phyloP scores from a whole-genome alignment of 2,797 vertebrate species.

The Acanthis flammea region DNA sequence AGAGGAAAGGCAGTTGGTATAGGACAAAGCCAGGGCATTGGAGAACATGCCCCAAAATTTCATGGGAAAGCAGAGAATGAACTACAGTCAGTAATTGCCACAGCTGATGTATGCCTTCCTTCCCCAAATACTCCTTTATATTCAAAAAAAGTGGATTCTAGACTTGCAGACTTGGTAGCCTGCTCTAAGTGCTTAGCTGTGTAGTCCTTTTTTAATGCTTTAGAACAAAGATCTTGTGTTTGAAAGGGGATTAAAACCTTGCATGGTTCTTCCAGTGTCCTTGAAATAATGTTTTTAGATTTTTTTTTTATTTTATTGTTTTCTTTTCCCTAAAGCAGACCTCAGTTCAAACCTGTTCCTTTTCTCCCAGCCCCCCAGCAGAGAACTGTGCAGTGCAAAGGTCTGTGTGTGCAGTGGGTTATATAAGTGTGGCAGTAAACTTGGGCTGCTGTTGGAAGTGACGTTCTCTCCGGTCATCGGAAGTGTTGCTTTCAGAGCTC shows the following conservation, averaged over 20 bases:
- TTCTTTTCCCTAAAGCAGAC: neutral
- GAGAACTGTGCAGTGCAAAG: neutral
- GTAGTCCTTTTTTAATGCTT: neutral
- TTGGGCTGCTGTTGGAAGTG: neutral
- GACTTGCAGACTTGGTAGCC: neutral
- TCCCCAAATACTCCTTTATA: neutral
- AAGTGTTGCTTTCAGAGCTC: neutral
- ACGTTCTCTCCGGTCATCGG: fast-evolving
- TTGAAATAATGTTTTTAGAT: neutral
- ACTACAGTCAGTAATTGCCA: neutral
- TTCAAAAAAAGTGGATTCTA: neutral
- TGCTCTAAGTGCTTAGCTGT: neutral
- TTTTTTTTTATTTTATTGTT: no score
- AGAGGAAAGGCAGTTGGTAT: neutral
- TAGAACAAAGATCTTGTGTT: neutral
- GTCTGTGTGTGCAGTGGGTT: neutral
- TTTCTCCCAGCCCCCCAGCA: neutral
- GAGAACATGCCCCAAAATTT: neutral
- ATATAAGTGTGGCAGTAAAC: neutral
- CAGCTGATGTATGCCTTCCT: neutral
- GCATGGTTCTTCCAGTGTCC: neutral
- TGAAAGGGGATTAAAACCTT: neutral
- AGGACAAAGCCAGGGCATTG: neutral
- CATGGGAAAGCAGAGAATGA: neutral
- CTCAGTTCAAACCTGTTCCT: neutral